Percentiles rank a stretch among this genome's conserved stretches.
phyloP scores from a whole-genome alignment of 2,797 vertebrate species.

The Limosa lapponica region DNA sequence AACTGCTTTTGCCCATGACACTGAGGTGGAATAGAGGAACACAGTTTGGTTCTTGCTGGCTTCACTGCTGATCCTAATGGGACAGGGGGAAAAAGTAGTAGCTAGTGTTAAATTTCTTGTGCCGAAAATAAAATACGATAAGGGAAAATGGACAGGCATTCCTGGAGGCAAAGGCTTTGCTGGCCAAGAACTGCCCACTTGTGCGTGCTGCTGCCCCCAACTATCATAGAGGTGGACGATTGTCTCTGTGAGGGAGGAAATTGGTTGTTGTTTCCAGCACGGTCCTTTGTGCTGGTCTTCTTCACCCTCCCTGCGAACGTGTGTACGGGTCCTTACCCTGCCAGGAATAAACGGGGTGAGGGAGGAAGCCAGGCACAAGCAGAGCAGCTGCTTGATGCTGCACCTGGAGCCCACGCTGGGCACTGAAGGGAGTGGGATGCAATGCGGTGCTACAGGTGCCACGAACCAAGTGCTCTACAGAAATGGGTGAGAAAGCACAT shows the following conservation, averaged over 20 bases:
- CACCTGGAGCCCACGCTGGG: rapidly evolving
- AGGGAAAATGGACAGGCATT: conserved; percentile 15
- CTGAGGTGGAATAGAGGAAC: background rate
- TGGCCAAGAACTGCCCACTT: background rate
- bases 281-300: background rate
- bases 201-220: background rate
- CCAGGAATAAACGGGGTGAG: background rate
- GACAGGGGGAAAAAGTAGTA: background rate
- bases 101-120: conserved; percentile 45
- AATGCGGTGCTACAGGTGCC: background rate
- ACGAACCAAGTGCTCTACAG: background rate
- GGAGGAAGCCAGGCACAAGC: rapidly evolving
- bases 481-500: background rate
- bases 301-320: rapidly evolving
- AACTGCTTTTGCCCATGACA: background rate
- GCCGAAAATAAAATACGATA: conserved; percentile 49
- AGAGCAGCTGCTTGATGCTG: background rate
- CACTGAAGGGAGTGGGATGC: background rate
- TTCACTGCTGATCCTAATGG: background rate
- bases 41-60: background rate
- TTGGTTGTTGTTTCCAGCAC: background rate
- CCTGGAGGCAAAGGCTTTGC: background rate
- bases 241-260: background rate
- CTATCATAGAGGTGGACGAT: background rate
- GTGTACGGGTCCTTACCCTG: background rate